Evolutionary conservation across 2,888 invertebrate species (phyloP), one percentile per base, ranked within the genome.

Genomic region (Sesamia inferens): DNA sequence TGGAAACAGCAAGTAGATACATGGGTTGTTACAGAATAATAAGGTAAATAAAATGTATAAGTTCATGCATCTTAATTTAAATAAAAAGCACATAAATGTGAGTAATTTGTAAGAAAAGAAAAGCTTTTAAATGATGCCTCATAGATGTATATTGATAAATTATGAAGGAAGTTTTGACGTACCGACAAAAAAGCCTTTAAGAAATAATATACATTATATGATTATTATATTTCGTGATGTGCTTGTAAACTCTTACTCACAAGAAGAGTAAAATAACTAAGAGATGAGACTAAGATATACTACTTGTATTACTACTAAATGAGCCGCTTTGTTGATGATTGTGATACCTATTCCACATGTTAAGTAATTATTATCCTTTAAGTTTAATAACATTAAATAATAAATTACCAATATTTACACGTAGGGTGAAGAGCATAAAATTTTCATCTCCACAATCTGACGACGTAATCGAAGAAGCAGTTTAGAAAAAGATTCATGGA

Each of bases 391-490:
- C 39, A 22, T 22, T 14, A 7, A 71, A 10, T 47, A 55, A 16
- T n/a, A 13, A 57, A 47, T 19, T 10, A 24, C 3, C n/a, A 39
- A 79, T 72, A 79, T n/a, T 74, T 59, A 79, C 24, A 19, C n/a
- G 39, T 24, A 58, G 22, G 11, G n/a, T 48, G 19, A 44, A 14
- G 31, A 63, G 14, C n/a, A 31, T n/a, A 31, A 10, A 58, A 16
- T 58, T 58, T 47, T 44, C 31, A 54, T 54, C 54, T 48, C n/a
- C 24, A 48, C 5, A 48, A n/a, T 51, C 8, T 31, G 1, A 39
- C 22, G 19, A 48, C 5, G 0, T 39, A n/a, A 24, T 22, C 55
- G 55, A 55, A 22, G 6, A 55, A 7, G 51, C n/a, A 48, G 47
- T 22, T 79, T 54, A n/a, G 10, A n/a, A 24, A 62, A 31, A 13